Evolutionary conservation across 1,140 invertebrate genomes (phyloP).

Genomic region (Drosophila bipectinata): DNA sequence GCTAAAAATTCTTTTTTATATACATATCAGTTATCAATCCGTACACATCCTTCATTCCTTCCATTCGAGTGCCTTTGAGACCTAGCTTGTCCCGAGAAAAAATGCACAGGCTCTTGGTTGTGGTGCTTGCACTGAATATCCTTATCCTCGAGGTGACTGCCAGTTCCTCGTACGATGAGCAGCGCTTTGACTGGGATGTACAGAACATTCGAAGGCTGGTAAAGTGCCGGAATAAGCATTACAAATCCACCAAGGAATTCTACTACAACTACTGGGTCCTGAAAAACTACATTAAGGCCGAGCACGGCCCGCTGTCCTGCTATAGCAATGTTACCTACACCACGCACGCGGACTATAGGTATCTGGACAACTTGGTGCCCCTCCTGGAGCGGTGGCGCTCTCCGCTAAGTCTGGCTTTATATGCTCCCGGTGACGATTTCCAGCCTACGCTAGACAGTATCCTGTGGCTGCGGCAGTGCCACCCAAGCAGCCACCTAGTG

Average conservation of each 20-base stretch:
- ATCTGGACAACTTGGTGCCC: conserved; percentile 93
- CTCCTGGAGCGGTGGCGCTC: conserved; percentile 89
- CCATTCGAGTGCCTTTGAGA: too few species aligned
- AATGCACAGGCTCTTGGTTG: not conserved
- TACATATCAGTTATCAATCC: too few species aligned
- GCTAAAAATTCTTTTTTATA: not conserved
- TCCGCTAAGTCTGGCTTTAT: conserved; percentile 89
- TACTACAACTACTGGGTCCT: conserved; percentile 94
- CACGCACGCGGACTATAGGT: conserved; percentile 94
- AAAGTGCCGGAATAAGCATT: conserved; percentile 87
- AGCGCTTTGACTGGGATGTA: not conserved
- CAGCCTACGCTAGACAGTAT: conserved; percentile 87
- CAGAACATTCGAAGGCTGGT: not conserved
- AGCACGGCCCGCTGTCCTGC: conserved; percentile 86
- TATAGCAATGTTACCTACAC: conserved; percentile 94
- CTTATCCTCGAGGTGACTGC: not conserved
- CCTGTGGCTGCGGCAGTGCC: conserved; percentile 88
- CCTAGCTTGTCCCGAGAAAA: not conserved
- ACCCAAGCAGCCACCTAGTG: conserved; percentile 86
- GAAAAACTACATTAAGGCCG: conserved; percentile 91
- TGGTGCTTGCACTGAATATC: not conserved
- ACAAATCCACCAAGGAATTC: conserved; percentile 87
- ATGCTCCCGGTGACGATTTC: conserved; percentile 90
- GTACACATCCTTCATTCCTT: too few species aligned
- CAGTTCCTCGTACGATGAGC: not conserved